phyloP scores from a whole-genome alignment of 2,888 invertebrate species.

The Orthosia cruda region DNA sequence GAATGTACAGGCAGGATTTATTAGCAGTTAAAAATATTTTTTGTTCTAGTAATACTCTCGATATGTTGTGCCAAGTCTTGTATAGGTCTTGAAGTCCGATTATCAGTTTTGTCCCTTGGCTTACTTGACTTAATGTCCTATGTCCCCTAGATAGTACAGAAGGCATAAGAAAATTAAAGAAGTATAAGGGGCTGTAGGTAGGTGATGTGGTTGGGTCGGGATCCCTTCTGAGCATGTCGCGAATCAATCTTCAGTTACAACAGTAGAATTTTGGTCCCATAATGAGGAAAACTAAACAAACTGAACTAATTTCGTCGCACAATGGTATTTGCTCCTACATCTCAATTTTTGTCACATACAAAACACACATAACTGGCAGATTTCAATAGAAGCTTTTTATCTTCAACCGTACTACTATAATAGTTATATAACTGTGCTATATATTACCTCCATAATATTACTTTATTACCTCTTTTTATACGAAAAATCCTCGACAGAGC shows the following conservation, averaged over 20 bases:
- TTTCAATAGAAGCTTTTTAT: slow-evolving; percentile 52
- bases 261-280: too few relatives aligned
- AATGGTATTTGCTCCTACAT: neutral
- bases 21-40: neutral
- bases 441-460: slow-evolving; percentile 53
- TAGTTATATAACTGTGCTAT: slow-evolving; percentile 33
- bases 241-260: too few relatives aligned
- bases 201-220: too few relatives aligned
- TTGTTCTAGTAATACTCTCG: neutral
- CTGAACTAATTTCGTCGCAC: neutral
- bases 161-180: too few relatives aligned
- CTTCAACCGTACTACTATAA: slow-evolving; percentile 19
- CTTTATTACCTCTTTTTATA: slow-evolving; percentile 65
- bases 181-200: too few relatives aligned
- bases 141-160: too few relatives aligned
- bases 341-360: slow-evolving; percentile 25
- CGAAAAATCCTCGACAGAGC: slow-evolving; percentile 46
- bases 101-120: neutral
- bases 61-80: too few relatives aligned
- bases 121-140: too few relatives aligned
- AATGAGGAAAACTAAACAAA: neutral
- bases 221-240: too few relatives aligned
- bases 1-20: neutral
- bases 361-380: slow-evolving; percentile 14
- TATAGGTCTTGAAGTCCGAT: too few relatives aligned